Conservation (phyloP, 2,888 invertebrate species). For the Xestia ashworthii region DNA sequence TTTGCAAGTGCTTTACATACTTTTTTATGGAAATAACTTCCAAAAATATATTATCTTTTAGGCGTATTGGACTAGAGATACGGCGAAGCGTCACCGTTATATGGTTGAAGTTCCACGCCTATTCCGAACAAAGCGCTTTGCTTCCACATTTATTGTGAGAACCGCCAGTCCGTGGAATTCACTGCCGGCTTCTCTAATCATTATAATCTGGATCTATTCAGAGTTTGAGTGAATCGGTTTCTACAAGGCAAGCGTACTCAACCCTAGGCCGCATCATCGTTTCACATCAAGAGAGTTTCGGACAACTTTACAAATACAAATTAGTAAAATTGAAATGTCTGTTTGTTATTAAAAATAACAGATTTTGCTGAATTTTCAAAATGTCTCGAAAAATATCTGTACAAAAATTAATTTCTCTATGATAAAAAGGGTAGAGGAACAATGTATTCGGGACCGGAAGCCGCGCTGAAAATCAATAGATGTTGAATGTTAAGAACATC, state of each 20-base stretch:
- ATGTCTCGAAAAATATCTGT: slow-evolving; percentile 48
- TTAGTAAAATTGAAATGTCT: too few relatives aligned
- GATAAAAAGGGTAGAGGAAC: slow-evolving; percentile 61
- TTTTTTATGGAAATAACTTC: background rate
- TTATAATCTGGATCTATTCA: background rate
- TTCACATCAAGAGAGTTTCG: background rate
- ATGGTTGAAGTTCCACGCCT: too few relatives aligned
- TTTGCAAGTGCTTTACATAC: background rate
- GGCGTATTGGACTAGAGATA: background rate
- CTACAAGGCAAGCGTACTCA: background rate
- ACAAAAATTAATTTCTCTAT: slow-evolving; percentile 64
- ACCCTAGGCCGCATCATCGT: background rate
- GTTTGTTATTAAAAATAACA: too few relatives aligned
- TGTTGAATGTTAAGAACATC: slow-evolving; percentile 53
- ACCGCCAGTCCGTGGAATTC: too few relatives aligned
- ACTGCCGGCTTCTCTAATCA: background rate
- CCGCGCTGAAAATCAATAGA: slow-evolving; percentile 61
- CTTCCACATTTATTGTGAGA: too few relatives aligned
- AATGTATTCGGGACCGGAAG: slow-evolving; percentile 43
- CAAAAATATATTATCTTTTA: background rate
- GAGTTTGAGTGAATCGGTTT: background rate
- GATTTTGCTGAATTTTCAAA: slow-evolving; percentile 24
- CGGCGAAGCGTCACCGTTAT: background rate
- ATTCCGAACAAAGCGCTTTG: too few relatives aligned
- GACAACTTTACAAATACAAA: too few relatives aligned